These are phyloP conservation scores for Lasioglossum calceatum DNA, from an alignment of 2,888 invertebrate genomes.

Conservation along the genomic window DNA sequence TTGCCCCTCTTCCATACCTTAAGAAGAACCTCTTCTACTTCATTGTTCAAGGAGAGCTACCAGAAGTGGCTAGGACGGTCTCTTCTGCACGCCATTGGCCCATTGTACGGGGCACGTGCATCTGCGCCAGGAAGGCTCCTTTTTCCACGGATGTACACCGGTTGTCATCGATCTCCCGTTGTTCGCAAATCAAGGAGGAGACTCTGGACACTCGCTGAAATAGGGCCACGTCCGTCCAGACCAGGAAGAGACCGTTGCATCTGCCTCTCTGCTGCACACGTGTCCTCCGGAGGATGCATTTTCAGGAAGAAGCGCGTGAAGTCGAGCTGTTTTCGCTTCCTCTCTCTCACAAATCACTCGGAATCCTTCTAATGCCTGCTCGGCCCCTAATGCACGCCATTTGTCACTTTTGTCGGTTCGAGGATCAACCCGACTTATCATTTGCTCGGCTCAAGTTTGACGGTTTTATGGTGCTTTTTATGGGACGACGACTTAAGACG, in stretches of 20 bases:
- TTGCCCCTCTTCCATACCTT: slow-evolving; percentile 17
- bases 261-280: slow-evolving; percentile 3
- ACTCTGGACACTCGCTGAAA: neutral
- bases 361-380: neutral
- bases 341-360: neutral
- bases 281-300: neutral
- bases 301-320: neutral
- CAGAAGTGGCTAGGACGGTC: slow-evolving; percentile 38
- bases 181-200: slow-evolving; percentile 58
- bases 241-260: neutral
- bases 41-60: slow-evolving; percentile 42
- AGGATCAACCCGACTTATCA: neutral
- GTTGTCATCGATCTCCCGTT: slow-evolving; percentile 65
- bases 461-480: neutral
- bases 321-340: neutral
- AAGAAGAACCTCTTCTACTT: neutral
- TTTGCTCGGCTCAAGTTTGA: neutral
- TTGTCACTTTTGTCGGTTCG: neutral
- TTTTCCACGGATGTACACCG: slow-evolving; percentile 59
- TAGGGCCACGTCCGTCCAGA: neutral
- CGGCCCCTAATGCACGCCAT: neutral
- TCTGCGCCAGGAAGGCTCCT: slow-evolving; percentile 46
- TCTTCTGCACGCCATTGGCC: slow-evolving; percentile 41
- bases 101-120: slow-evolving; percentile 69
- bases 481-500: neutral